phyloP scores from a whole-genome alignment of 2,113 vertebrate species.

The Eclectus roratus region DNA sequence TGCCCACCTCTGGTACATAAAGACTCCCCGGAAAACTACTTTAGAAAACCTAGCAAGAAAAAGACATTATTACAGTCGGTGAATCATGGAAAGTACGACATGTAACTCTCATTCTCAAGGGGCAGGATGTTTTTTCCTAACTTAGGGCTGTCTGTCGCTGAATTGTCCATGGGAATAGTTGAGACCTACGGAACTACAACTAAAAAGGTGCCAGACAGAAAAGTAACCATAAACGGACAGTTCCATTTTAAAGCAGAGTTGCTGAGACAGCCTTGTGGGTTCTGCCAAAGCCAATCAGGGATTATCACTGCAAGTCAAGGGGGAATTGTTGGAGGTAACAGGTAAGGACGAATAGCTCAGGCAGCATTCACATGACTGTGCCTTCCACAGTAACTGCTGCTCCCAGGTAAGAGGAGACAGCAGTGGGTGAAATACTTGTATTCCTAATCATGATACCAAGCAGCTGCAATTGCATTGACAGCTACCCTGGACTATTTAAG shows the following conservation, averaged over 20 bases:
- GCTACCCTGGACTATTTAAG: neutral
- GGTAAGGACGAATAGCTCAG: neutral
- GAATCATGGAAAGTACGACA: neutral
- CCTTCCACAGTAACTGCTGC: neutral
- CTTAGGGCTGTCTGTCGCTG: neutral
- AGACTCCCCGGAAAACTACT: neutral
- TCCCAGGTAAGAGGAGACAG: neutral
- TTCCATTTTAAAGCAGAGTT: neutral
- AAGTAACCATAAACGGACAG: neutral
- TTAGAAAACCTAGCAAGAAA: conserved; percentile 4
- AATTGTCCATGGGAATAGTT: neutral
- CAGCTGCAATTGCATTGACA: conserved; percentile 14
- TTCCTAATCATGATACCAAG: neutral
- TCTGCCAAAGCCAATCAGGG: accelerated
- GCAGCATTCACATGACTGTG: neutral
- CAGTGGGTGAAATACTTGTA: neutral
- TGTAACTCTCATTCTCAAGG: neutral
- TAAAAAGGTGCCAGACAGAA: neutral
- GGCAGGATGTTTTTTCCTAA: neutral
- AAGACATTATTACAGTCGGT: neutral
- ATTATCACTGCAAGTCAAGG: neutral
- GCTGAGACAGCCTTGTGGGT: neutral
- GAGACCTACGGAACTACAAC: neutral
- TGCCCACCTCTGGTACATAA: neutral
- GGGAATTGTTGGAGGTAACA: neutral